Conservation (phyloP, 2,797 vertebrate genomes). For the Chelon auratus region DNA sequence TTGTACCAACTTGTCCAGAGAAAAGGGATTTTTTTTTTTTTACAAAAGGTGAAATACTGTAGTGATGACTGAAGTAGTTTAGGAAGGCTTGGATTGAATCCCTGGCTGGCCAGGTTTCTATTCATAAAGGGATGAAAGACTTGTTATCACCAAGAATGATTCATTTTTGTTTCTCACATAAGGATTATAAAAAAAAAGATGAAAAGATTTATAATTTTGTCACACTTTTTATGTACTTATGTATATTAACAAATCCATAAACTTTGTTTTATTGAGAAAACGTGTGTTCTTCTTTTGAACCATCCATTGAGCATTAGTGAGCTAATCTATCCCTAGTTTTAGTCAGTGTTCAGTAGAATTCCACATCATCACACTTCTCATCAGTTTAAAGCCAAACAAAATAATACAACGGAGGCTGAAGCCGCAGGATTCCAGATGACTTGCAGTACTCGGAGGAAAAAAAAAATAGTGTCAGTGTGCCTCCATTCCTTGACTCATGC, state of each 20-base stretch:
- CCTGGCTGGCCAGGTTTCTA: conserved; percentile 86
- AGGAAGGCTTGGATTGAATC: conserved; percentile 54
- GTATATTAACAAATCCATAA: conserved; percentile 81
- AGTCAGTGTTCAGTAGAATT: too few species aligned
- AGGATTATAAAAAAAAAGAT: conserved; percentile 67
- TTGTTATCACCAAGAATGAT: conserved; percentile 44
- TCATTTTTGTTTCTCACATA: conserved; percentile 59
- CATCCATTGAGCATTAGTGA: neutral
- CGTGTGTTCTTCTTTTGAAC: conserved; percentile 31
- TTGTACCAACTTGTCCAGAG: conserved; percentile 30
- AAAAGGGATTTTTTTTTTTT: conserved; percentile 39
- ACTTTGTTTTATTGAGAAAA: conserved; percentile 67
- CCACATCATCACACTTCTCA: neutral
- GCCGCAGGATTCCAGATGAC: neutral
- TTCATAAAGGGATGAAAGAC: conserved; percentile 54
- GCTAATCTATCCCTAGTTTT: neutral
- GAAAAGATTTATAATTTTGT: conserved; percentile 74
- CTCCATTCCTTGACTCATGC: conserved; percentile 23
- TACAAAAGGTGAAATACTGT: conserved; percentile 28
- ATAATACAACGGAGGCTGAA: neutral
- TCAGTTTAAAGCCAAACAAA: neutral
- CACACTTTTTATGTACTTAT: conserved; percentile 65
- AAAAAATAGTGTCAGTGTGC: neutral
- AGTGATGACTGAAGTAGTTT: conserved; percentile 47
- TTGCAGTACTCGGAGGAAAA: neutral